Evolutionary conservation across 1,140 invertebrate species (phyloP), one percentile per base, ranked within the genome.

Genomic region (Apocrypta bakeri): DNA sequence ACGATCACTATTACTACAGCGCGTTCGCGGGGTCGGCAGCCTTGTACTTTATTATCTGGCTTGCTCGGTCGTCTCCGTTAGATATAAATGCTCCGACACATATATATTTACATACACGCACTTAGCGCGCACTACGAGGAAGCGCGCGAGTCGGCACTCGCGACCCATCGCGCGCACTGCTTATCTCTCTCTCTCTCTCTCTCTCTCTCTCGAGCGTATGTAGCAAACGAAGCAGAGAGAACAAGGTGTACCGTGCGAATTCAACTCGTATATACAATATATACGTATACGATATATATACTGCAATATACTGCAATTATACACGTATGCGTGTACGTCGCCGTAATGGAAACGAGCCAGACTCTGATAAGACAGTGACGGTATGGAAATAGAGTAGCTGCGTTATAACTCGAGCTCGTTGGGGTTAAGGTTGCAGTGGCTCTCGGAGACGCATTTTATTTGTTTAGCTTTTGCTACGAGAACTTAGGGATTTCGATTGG

Each of bases 21-120:
- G 71, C 3, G 33, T 21, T 72, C 56, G 48, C 82, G 84, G 84
- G 84, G 84, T 85, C 84, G 82, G 83, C 64, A 84, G 83, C 84
- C 84, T 85, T 85, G 84, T 82, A 82, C 83, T 85, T 84, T 85
- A 82, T 83, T 84, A 85, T 85, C 84, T 48, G 63, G 17, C 64
- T 31, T 24, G 42, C 33, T 17, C 25, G 14, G 40, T 72, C 40
- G 33, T 81, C 48, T 56, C 48, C 48, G 48, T n/a, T n/a, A 56
- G 48, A 56, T 56, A 4, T 14, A 56, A 17, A 48, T 17, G 48
- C 21, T 56, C 48, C 48, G 21, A 56, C 14, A 48, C 42, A 17
- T 17, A 48, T 17, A 6, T n/a, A 9, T 9, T 37, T 37, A 37
- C 33, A 37, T 37, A 37, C 33, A 37, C 33, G 33, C 9, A 37